Percentiles rank a stretch among this genome's conserved stretches.
These are phyloP conservation scores for Eupithecia abbreviata DNA, from an alignment of 2,888 invertebrate species.

Conservation along the genomic window DNA sequence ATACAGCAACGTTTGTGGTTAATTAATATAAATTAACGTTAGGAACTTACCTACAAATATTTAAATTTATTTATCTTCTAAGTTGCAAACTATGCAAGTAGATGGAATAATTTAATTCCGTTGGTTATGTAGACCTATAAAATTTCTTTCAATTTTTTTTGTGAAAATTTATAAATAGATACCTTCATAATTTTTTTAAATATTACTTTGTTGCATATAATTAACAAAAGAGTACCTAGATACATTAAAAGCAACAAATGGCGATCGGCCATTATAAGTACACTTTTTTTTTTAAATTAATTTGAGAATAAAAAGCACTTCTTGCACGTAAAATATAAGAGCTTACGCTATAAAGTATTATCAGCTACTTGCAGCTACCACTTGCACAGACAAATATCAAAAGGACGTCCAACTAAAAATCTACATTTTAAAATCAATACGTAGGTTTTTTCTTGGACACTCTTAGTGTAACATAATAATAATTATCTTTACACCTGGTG, in stretches of 20 bases:
- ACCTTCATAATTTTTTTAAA: no score
- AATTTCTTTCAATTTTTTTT: neutral
- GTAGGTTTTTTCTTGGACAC: no score
- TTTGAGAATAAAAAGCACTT: neutral
- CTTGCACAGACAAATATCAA: neutral
- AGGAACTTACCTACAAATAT: neutral
- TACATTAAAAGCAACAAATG: no score
- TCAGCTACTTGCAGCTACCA: neutral
- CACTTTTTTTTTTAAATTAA: neutral
- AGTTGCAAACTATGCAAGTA: neutral
- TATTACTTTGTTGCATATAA: no score
- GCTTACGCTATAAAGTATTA: neutral
- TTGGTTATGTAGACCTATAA: neutral
- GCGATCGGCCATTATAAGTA: no score
- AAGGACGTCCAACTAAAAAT: neutral
- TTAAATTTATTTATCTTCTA: neutral
- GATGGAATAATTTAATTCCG: neutral
- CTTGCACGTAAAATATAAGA: neutral
- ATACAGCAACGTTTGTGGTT: constrained; percentile 2
- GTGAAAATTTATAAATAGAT: neutral
- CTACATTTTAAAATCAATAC: no score
- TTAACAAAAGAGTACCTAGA: no score
- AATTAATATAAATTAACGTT: neutral
- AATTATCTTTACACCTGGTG: no score
- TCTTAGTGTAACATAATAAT: no score